Evolutionary conservation across 1,140 invertebrate genomes (phyloP).

Genomic region (Himalopsyche phryganea): DNA sequence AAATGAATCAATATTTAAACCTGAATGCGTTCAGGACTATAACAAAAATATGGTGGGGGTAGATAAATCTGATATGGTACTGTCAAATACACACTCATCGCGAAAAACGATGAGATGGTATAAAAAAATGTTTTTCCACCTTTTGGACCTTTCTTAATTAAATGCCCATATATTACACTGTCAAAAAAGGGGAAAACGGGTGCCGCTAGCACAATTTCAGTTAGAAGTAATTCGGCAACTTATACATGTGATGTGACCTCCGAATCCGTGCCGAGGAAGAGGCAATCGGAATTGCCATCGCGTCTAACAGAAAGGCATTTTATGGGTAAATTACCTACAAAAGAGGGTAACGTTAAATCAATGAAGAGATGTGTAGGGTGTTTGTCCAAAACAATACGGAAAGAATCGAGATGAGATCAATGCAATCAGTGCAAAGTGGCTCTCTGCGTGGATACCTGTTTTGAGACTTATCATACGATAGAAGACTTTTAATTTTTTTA

Average conservation of each 20-base stretch:
- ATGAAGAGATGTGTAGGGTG: slow-evolving; percentile 20
- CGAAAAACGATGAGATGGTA: slow-evolving; percentile 20
- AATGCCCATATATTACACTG: slow-evolving; percentile 18
- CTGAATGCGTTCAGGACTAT: slow-evolving; percentile 33
- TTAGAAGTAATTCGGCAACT: slow-evolving; percentile 22
- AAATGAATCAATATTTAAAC: slow-evolving; percentile 36
- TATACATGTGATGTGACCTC: slow-evolving; percentile 6
- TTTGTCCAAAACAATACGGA: slow-evolving; percentile 16
- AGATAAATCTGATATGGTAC: slow-evolving; percentile 28
- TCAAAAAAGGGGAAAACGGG: slow-evolving; percentile 14
- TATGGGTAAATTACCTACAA: slow-evolving; percentile 15
- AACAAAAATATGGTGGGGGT: slow-evolving; percentile 35
- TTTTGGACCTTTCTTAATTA: slow-evolving; percentile 16
- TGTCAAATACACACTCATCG: slow-evolving; percentile 12
- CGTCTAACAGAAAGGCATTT: slow-evolving; percentile 25
- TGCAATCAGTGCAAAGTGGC: slow-evolving; percentile 21
- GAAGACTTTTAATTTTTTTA: slow-evolving; percentile 12
- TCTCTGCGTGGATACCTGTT: slow-evolving; percentile 24
- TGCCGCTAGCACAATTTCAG: slow-evolving; percentile 20
- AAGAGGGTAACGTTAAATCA: slow-evolving; percentile 4
- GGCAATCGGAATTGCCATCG: slow-evolving; percentile 11
- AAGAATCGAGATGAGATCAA: slow-evolving; percentile 23
- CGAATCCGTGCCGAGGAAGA: slow-evolving; percentile 6
- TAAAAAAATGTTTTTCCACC: slow-evolving; percentile 20
- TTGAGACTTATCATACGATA: slow-evolving; percentile 22